Conservation (phyloP, 2,797 vertebrate species). For the Fratercula arctica region DNA sequence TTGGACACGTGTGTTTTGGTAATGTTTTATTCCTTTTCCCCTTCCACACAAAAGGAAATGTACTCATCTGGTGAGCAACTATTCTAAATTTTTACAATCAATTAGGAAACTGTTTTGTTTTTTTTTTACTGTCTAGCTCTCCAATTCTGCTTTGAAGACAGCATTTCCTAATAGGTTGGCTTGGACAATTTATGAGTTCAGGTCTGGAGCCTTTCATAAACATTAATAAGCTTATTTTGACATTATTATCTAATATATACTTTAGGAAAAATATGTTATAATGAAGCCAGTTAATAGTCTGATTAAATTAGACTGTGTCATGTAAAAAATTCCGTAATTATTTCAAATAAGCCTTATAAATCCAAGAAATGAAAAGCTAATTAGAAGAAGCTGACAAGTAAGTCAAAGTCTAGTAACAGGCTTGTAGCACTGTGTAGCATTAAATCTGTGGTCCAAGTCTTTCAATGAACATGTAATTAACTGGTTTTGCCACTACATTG, state of each 20-base stretch:
- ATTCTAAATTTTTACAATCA: neutral
- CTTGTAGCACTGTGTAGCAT: accelerated
- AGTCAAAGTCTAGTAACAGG: neutral
- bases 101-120: neutral
- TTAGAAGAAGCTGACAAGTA: neutral
- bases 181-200: neutral
- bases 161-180: neutral
- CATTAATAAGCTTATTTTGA: neutral
- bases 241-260: neutral
- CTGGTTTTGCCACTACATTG: neutral
- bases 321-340: neutral
- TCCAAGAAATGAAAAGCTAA: neutral
- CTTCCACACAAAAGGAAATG: neutral
- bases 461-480: neutral
- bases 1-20: neutral
- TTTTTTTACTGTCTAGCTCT: neutral
- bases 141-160: neutral
- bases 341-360: neutral
- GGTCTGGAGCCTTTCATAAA: neutral
- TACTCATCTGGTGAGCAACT: neutral
- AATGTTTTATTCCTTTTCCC: neutral
- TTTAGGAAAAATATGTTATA: neutral
- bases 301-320: neutral
- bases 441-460: neutral
- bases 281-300: neutral